These are phyloP conservation scores for Oceanodroma leucorhoa DNA, from an alignment of 2,797 vertebrate species.

Conservation along the genomic window DNA sequence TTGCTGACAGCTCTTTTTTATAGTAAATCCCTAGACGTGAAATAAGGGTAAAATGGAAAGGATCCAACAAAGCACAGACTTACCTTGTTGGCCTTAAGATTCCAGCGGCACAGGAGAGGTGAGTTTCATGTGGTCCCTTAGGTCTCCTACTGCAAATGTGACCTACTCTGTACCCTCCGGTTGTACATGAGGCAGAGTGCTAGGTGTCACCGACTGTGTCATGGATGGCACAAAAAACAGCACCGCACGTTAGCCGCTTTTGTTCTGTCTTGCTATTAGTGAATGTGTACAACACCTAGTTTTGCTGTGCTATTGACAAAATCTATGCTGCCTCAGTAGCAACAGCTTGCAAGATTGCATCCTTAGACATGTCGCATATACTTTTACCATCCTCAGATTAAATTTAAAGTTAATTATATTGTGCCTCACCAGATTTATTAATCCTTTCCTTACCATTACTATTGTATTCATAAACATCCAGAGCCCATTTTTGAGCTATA, in stretches of 20 bases:
- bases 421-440: neutral
- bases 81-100: neutral
- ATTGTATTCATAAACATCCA: neutral
- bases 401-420: constrained; percentile 8
- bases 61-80: neutral
- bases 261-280: neutral
- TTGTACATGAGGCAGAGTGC: neutral
- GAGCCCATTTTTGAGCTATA: neutral
- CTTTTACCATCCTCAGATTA: neutral
- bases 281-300: accelerated
- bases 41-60: neutral
- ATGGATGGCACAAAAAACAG: neutral
- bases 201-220: neutral
- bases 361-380: neutral
- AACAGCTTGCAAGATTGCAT: neutral
- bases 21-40: neutral
- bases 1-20: neutral
- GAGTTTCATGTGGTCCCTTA: neutral
- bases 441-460: neutral
- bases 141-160: neutral
- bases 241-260: neutral
- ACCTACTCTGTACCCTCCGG: neutral
- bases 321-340: neutral
- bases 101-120: neutral
- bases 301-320: neutral